Base-by-base conservation (phyloP, 2,113 vertebrate genomes). In the Leptosomus discolor region DNA sequence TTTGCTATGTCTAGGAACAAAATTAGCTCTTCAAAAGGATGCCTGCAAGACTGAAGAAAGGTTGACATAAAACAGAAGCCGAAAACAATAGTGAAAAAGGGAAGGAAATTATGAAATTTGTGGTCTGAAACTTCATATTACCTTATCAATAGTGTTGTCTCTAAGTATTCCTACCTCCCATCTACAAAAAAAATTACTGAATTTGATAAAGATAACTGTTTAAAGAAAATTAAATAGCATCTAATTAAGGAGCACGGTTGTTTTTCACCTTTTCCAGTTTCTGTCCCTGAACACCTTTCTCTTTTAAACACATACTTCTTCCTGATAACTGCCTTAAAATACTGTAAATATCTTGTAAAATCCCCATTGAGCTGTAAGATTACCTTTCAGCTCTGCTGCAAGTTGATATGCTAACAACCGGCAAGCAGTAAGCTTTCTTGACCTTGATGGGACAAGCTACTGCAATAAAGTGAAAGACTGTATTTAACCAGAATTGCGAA, bases 391-490 rank as follows among this genome's bases (percentile, higher is more conserved):
- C 77, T 95, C 80, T 90, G 95, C 85, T 95, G 91, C 88, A 81
- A 81, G 92, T 87, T 95, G 96, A 97, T 97, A 97, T 90, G 96
- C 91, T 96, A 97, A 97, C 74, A 97, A 78, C 70, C 90, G 90
- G 90, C 51, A 60, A 93, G 85, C 71, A 76, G 67, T 94, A 90
- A 96, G 94, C 93, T 95, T 83, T 88, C 92, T 12, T 96, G 95
- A 96, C 95, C 95, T 97, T 97, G 96, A 95, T 10, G 57, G 76
- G 65, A 94, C 85, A 91, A 94, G 67, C 75, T 94, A 85, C 54
- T 34, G 89, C 85, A 77, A 86, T 30, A 36, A 94, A 89, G 69
- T 43, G 12, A 90, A 86, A 94, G 93, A 46, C 24, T 30, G 4
- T 48, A 34, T 80, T 89, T 85, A 73, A 67, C 63, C 29, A 58